These are phyloP conservation scores for Plagodis dolabraria DNA, from an alignment of 2,888 invertebrate species.

Conservation along the genomic window DNA sequence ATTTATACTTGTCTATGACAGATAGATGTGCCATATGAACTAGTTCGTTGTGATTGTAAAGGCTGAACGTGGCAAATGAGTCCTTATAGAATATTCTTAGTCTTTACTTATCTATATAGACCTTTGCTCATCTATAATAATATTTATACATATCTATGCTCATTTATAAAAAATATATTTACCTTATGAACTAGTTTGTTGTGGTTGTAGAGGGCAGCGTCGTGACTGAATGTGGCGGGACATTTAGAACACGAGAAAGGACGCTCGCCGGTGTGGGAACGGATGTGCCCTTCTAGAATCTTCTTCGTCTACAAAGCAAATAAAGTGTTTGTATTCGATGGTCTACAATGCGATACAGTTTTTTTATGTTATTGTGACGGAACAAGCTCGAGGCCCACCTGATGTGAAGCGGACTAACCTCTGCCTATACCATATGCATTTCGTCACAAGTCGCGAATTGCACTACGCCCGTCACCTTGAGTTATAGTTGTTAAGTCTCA, in stretches of 20 bases:
- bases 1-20: no score
- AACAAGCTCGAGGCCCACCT: no score
- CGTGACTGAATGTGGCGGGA: conserved; percentile 61
- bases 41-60: conserved; percentile 67
- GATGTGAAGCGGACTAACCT: no score
- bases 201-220: conserved; percentile 70
- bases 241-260: conserved; percentile 59
- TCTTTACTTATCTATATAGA: conserved; percentile 42
- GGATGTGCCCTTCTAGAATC: conserved; percentile 63
- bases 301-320: conserved; percentile 57
- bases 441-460: no score
- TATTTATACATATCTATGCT: no score
- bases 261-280: conserved; percentile 64
- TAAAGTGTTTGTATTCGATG: no score
- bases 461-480: no score
- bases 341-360: no score
- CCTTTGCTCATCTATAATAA: no score
- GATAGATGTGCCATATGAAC: conserved; percentile 47
- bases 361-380: no score
- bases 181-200: conserved; percentile 58
- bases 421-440: no score
- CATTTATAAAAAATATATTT: background rate
- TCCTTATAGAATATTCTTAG: conserved; percentile 63
- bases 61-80: conserved; percentile 60
- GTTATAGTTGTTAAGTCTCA: no score